These are phyloP conservation scores for Sorex fumeus DNA, from an alignment of 2,113 vertebrate species.

Conservation along the genomic window DNA sequence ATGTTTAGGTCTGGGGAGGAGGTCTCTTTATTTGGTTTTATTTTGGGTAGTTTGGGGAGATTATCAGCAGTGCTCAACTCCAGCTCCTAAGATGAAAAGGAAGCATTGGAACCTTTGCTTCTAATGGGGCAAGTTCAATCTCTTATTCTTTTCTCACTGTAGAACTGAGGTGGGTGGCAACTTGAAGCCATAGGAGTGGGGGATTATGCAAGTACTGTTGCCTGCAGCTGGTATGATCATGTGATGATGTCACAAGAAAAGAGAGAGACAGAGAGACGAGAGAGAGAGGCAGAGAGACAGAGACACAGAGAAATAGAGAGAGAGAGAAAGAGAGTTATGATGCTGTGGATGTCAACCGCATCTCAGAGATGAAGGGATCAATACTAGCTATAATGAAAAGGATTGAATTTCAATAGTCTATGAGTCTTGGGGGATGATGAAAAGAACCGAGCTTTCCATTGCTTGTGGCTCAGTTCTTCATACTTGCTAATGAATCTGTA, in stretches of 20 bases:
- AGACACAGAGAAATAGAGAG: background rate
- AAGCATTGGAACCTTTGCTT: background rate
- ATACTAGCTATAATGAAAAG: background rate
- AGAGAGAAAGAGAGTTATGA: background rate
- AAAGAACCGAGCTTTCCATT: background rate
- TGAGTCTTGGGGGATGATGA: background rate
- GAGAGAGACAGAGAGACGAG: no score
- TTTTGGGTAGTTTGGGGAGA: background rate
- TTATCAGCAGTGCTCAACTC: background rate
- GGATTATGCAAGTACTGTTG: background rate
- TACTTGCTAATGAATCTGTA: background rate
- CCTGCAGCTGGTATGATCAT: background rate
- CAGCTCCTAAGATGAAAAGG: background rate
- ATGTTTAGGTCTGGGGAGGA: background rate
- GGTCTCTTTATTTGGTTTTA: background rate
- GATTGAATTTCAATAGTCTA: background rate
- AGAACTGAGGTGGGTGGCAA: constrained; percentile 7
- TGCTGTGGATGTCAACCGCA: no score
- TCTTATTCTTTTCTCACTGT: background rate
- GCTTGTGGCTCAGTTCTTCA: background rate
- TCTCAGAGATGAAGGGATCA: background rate
- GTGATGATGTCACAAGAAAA: background rate
- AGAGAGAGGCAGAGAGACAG: background rate
- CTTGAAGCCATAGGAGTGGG: background rate
- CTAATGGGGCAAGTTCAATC: background rate